Conservation (phyloP, 2,113 vertebrate genomes). For the Casuarius casuarius region DNA sequence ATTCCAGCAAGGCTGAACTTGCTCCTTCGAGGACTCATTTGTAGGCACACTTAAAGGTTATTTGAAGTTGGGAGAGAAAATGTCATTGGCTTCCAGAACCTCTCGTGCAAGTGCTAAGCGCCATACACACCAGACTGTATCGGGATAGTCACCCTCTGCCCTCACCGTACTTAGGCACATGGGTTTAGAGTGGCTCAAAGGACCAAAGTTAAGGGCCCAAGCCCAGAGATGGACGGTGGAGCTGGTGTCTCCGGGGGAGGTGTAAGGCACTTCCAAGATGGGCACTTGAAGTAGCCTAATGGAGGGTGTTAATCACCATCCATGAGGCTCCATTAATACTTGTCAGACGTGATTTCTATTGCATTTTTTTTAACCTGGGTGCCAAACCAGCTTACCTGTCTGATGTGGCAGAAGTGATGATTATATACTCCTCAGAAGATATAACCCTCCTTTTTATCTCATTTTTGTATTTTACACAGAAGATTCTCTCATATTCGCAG, state of each 20-base stretch:
- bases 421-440: neutral
- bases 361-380: neutral
- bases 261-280: neutral
- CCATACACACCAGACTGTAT: too few species aligned
- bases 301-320: neutral
- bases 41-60: neutral
- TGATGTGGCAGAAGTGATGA: neutral
- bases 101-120: neutral
- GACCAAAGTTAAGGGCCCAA: neutral
- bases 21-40: neutral
- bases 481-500: neutral
- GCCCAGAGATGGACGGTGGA: neutral
- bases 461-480: neutral
- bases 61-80: neutral
- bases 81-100: neutral
- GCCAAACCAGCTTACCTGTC: neutral
- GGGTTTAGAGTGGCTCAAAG: neutral
- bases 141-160: neutral
- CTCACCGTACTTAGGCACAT: neutral
- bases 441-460: neutral
- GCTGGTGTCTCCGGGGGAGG: neutral
- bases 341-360: neutral
- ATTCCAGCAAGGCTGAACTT: neutral
- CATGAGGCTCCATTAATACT: fast-evolving
- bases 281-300: neutral